A percentile compares a stretch with the other conserved stretches of the same genome.
These are phyloP conservation scores for Aspidiotus destructor DNA, from an alignment of 2,888 invertebrate species.

Conservation along the genomic window DNA sequence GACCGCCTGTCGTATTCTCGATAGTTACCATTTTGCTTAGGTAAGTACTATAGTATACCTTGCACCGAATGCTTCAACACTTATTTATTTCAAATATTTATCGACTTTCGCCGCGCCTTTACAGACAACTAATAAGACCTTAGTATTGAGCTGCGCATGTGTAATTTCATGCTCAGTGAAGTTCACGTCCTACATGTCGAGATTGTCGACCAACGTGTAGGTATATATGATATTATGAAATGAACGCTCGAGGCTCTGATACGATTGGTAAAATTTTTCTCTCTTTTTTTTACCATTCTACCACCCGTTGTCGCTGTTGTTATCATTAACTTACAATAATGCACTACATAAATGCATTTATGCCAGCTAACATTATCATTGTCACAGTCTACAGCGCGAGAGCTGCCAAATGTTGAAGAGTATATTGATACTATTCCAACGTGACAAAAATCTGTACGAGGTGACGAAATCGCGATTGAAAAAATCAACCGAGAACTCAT, in stretches of 20 bases:
- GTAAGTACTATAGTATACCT: too few relatives aligned
- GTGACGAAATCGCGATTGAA: neutral
- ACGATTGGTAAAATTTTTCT: constrained; percentile 15
- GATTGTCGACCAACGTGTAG: neutral
- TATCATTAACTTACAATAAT: too few relatives aligned
- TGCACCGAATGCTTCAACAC: too few relatives aligned
- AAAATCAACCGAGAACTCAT: neutral
- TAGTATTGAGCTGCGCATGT: neutral
- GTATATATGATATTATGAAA: constrained; percentile 15
- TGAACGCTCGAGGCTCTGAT: constrained; percentile 19
- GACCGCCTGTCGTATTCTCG: too few relatives aligned
- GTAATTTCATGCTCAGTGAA: constrained; percentile 30
- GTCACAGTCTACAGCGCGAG: neutral
- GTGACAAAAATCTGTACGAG: neutral
- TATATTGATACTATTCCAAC: neutral
- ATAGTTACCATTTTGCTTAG: too few relatives aligned
- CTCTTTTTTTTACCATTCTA: neutral
- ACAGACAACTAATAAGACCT: neutral
- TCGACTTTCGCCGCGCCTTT: constrained; percentile 1
- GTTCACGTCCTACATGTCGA: constrained; percentile 27
- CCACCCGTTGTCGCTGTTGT: neutral
- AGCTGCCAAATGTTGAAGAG: too few relatives aligned
- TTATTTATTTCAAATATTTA: neutral
- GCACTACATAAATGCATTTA: neutral
- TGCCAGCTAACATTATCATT: neutral